A percentile compares a stretch with the other conserved stretches of the same genome.
Conservation (phyloP, 35 echinoderm and acorn worm species). For the Acanthaster planci region DNA sequence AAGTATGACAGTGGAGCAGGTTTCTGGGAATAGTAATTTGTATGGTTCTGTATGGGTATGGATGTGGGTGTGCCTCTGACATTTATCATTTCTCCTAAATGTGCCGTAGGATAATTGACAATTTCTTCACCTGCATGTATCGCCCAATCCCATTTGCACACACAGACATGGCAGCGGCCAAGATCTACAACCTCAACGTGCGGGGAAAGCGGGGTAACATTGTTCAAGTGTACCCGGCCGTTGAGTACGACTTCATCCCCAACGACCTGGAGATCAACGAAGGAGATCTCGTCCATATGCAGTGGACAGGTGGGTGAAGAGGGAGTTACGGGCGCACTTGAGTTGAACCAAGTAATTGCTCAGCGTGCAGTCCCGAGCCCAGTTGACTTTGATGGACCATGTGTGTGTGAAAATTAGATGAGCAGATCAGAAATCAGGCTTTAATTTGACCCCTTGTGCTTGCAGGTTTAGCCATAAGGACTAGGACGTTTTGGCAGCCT, state of each 20-base stretch:
- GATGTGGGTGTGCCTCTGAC: background rate
- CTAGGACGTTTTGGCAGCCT: no score
- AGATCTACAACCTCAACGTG: constrained; percentile 81
- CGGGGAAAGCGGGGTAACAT: constrained; percentile 97
- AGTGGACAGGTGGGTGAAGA: constrained; percentile 78
- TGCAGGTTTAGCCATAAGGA: no score
- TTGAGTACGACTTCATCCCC: constrained; percentile 96
- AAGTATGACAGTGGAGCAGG: no score
- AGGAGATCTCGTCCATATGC: constrained; percentile 78
- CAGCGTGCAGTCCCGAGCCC: no score
- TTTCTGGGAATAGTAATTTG: no score
- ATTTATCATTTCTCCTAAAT: background rate
- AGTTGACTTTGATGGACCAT: no score
- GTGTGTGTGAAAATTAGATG: no score
- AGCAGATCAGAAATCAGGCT: no score
- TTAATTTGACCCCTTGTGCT: no score
- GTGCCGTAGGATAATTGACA: background rate
- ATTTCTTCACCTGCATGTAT: background rate
- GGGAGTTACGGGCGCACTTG: background rate
- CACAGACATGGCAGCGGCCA: constrained; percentile 46
- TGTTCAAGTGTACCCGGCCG: constrained; percentile 91
- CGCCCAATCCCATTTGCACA: background rate
- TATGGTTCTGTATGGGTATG: no score
- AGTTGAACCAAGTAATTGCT: background rate
- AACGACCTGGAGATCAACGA: constrained; percentile 64